Evolutionary conservation across 2,797 vertebrate species (phyloP).

Genomic region (Sebastes matsubarae): DNA sequence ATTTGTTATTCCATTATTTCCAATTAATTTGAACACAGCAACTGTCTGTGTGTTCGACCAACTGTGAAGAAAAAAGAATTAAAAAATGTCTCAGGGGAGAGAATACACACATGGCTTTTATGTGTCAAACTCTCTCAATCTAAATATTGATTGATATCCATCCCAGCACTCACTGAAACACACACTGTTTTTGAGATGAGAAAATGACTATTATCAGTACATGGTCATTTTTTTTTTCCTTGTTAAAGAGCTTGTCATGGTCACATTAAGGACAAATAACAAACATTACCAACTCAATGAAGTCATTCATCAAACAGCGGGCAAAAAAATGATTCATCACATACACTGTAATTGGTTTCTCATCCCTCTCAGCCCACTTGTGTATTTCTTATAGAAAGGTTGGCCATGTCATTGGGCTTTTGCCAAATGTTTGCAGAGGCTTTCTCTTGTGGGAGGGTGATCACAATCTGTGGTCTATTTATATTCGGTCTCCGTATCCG

Average conservation of each 20-base stretch:
- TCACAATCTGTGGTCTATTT: conserved; percentile 79
- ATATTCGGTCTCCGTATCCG: conserved; percentile 68
- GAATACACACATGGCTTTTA: conserved; percentile 6
- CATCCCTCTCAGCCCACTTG: conserved; percentile 52
- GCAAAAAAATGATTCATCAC: conserved; percentile 36
- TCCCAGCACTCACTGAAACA: not conserved
- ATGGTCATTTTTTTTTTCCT: not conserved
- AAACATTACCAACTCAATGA: conserved; percentile 35
- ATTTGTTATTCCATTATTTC: conserved; percentile 69
- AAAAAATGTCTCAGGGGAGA: conserved; percentile 33
- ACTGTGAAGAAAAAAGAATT: conserved; percentile 64
- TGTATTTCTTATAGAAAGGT: conserved; percentile 48
- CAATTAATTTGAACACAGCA: conserved; percentile 61
- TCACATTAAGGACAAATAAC: conserved; percentile 39
- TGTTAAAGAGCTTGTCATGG: conserved; percentile 7
- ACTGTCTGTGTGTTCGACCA: conserved; percentile 54
- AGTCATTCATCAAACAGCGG: conserved; percentile 46
- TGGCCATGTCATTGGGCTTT: conserved; percentile 49
- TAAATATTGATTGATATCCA: conserved; percentile 40
- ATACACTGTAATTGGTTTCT: conserved; percentile 35
- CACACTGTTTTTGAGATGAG: not conserved
- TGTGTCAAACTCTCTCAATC: conserved; percentile 8
- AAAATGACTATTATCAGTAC: not conserved
- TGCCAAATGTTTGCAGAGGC: conserved; percentile 66
- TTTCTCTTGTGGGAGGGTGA: conserved; percentile 65